A percentile compares a stretch with the other conserved stretches of the same genome.
Conservation (phyloP, 1,140 invertebrate genomes). For the Akabosia matsudoensis region DNA sequence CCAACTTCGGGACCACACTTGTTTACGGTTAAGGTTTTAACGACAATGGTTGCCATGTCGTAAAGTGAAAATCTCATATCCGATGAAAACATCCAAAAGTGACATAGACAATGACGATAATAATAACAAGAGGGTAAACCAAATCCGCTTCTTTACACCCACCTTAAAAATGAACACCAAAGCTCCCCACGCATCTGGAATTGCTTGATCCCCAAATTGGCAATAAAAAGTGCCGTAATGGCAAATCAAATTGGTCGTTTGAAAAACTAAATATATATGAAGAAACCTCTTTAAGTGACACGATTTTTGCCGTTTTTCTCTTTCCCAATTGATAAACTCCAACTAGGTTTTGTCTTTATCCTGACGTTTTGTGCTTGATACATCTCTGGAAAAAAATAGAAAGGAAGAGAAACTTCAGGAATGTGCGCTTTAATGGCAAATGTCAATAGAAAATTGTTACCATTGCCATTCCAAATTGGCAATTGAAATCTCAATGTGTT, state of each 20-base stretch:
- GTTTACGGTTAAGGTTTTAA: too few species aligned
- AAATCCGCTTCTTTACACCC: not conserved
- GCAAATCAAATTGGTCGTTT: constrained; percentile 28
- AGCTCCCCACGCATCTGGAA: not conserved
- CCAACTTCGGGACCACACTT: too few species aligned
- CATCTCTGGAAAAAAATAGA: not conserved
- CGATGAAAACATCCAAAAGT: not conserved
- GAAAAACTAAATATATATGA: not conserved
- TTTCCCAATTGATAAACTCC: too few species aligned
- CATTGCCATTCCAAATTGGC: not conserved
- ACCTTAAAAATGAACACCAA: not conserved
- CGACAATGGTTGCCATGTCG: not conserved
- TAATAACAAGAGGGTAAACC: not conserved
- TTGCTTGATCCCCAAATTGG: constrained; percentile 22
- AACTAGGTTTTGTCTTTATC: too few species aligned
- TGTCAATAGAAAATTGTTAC: not conserved
- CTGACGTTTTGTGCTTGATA: too few species aligned
- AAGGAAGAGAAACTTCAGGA: not conserved
- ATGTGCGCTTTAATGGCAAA: not conserved
- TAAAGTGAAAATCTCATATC: not conserved
- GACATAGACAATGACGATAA: not conserved
- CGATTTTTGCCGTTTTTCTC: too few species aligned
- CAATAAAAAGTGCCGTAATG: constrained; percentile 29
- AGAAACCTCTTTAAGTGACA: too few species aligned
- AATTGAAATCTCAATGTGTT: not conserved